Conservation (phyloP, 2,888 invertebrate species). For the Erebia aethiops region DNA sequence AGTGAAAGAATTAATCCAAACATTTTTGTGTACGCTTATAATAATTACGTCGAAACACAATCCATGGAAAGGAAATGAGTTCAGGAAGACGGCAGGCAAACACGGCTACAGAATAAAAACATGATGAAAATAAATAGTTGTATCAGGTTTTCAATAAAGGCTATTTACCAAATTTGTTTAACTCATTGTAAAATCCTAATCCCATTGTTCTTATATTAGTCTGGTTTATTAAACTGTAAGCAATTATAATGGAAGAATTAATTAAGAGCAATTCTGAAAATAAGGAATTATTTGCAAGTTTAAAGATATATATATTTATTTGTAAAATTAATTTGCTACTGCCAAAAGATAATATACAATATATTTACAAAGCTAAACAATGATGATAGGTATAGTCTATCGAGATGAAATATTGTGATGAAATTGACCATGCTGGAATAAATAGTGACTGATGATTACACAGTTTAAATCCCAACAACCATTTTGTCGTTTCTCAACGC, state of each 20-base stretch:
- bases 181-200: not conserved
- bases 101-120: slow-evolving; percentile 32
- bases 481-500: too few relatives aligned
- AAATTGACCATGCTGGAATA: not conserved
- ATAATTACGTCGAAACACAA: slow-evolving; percentile 58
- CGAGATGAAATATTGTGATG: too few relatives aligned
- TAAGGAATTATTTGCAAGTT: not conserved
- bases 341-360: not conserved
- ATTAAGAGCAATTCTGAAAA: not conserved
- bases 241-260: not conserved
- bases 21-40: slow-evolving; percentile 16
- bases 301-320: not conserved
- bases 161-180: not conserved
- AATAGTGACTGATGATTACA: too few relatives aligned
- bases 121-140: not conserved
- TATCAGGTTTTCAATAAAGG: not conserved
- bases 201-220: not conserved
- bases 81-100: slow-evolving; percentile 46
- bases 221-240: not conserved
- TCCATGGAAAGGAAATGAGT: slow-evolving; percentile 76
- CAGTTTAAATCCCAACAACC: too few relatives aligned
- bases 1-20: slow-evolving; percentile 24
- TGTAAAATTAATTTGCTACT: not conserved
- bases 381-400: too few relatives aligned
- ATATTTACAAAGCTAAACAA: not conserved